Conservation (phyloP, 2,113 vertebrate genomes). For the Nyctereutes procyonoides region DNA sequence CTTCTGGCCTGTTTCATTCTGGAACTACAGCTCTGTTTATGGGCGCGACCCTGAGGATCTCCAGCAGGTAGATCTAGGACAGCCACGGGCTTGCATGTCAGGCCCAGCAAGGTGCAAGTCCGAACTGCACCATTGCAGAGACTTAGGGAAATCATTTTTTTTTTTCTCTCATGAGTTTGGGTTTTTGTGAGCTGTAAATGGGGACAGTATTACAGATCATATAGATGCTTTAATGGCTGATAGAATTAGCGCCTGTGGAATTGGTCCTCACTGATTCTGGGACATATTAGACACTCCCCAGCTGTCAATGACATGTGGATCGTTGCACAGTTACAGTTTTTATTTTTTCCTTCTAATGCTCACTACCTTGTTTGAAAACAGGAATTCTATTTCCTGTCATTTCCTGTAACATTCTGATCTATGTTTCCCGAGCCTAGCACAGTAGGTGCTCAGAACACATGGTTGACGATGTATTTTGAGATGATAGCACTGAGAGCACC, state of each 20-base stretch:
- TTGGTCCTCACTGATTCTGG: background rate
- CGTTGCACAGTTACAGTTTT: too few species aligned
- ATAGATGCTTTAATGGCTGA: background rate
- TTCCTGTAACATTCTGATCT: background rate
- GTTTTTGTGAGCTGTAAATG: background rate
- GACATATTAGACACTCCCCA: background rate
- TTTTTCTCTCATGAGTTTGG: background rate
- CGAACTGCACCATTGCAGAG: rapidly evolving
- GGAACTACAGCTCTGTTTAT: background rate
- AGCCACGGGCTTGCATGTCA: background rate
- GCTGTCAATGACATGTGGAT: background rate
- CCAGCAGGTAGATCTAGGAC: background rate
- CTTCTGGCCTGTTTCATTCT: background rate
- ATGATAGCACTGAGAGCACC: background rate
- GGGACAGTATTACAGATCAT: too few species aligned
- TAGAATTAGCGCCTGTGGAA: background rate
- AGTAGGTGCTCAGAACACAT: background rate
- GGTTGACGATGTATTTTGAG: too few species aligned
- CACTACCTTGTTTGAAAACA: background rate
- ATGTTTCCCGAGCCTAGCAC: background rate
- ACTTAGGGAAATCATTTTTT: background rate
- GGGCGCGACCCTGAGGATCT: background rate
- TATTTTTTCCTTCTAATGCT: background rate
- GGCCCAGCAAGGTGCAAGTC: background rate
- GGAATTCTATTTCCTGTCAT: background rate